A percentile compares a stretch with the other conserved stretches of the same genome.
These are phyloP conservation scores for Philonicus albiceps DNA, from an alignment of 2,888 invertebrate species.

Conservation along the genomic window DNA sequence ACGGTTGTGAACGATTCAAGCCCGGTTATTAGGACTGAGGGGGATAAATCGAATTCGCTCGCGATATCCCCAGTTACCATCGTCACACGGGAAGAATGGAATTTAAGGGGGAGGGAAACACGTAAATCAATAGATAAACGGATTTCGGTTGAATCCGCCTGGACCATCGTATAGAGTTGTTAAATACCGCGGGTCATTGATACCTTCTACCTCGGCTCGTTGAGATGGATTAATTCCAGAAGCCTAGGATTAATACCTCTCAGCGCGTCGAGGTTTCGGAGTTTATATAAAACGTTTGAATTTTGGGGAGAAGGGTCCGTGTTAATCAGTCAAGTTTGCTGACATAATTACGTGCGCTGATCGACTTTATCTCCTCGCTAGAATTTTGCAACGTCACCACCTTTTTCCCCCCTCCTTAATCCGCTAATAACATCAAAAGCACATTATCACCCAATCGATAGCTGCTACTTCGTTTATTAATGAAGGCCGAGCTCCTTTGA, in stretches of 20 bases:
- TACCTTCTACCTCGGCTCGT: background rate
- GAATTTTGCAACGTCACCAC: background rate
- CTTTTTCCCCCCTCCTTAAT: background rate
- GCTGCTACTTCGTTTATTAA: background rate
- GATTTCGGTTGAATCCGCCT: background rate
- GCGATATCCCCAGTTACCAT: background rate
- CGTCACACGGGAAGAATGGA: background rate
- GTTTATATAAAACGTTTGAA: background rate
- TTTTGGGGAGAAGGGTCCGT: background rate
- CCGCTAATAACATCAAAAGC: background rate
- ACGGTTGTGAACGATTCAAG: background rate
- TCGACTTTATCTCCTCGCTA: background rate
- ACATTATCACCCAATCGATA: constrained; percentile 15
- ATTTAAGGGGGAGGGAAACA: background rate
- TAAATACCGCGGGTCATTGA: background rate
- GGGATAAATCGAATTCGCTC: background rate
- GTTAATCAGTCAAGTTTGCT: background rate
- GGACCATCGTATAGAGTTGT: background rate
- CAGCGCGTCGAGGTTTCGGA: background rate
- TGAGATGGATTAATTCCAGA: background rate
- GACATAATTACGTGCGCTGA: background rate
- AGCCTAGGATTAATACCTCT: background rate
- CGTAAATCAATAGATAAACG: constrained; percentile 26
- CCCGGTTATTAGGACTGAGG: background rate
- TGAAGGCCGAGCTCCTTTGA: background rate